A percentile compares a stretch with the other conserved stretches of the same genome.
These are phyloP conservation scores for Drosophila maculinotata DNA, from an alignment of 2,888 invertebrate species.

Conservation along the genomic window DNA sequence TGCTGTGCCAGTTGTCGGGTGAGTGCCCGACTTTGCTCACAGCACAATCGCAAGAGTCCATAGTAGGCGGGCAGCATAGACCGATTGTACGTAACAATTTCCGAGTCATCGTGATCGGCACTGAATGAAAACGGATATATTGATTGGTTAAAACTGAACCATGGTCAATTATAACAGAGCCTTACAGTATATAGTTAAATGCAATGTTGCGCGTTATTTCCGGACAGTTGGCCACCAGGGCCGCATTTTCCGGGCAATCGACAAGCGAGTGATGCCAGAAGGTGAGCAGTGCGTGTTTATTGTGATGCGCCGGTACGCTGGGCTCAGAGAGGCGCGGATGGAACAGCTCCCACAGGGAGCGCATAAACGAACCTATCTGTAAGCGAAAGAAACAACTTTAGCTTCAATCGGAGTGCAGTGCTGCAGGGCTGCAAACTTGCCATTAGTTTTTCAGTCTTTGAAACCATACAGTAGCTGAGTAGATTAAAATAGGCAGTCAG, in stretches of 20 bases:
- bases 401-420: slow-evolving; percentile 1
- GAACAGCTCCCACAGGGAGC: slow-evolving; percentile 96
- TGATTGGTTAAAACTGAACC: neutral
- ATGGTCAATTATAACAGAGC: neutral
- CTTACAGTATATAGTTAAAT: slow-evolving; percentile 97
- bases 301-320: slow-evolving; percentile 96
- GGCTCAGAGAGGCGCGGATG: slow-evolving; percentile 97
- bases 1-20: slow-evolving; percentile 95
- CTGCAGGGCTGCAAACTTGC: slow-evolving; percentile 86
- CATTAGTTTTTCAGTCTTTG: slow-evolving; percentile 96
- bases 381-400: slow-evolving; percentile 53
- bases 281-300: slow-evolving; percentile 95
- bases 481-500: slow-evolving; percentile 96
- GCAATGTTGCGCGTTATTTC: slow-evolving; percentile 97
- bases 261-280: slow-evolving; percentile 97
- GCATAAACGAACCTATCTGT: slow-evolving; percentile 96
- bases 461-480: slow-evolving; percentile 95
- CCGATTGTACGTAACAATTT: slow-evolving; percentile 96
- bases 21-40: slow-evolving; percentile 94
- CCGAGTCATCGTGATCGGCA: slow-evolving; percentile 98
- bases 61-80: slow-evolving; percentile 97
- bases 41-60: slow-evolving; percentile 94
- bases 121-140: slow-evolving; percentile 85
- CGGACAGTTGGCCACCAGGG: slow-evolving; percentile 93
- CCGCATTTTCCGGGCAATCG: slow-evolving; percentile 97